Percentiles rank a stretch among this genome's conserved stretches.
Evolutionary conservation across 2,888 invertebrate genomes (phyloP).

Genomic region (Leptinotarsa tumamoca): DNA sequence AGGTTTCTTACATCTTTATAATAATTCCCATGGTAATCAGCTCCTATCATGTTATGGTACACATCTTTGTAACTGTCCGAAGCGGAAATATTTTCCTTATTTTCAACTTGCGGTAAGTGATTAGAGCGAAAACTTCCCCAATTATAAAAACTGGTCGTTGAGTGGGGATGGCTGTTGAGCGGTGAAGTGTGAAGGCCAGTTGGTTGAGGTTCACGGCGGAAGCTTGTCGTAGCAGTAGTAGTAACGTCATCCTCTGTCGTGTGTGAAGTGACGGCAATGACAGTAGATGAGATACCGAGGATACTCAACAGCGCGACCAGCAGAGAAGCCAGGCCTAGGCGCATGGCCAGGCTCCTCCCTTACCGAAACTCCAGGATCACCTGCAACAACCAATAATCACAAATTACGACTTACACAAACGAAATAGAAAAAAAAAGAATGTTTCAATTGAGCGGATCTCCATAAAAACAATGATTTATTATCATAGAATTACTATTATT

Average conservation of each 20-base stretch:
- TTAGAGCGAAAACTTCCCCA: background rate
- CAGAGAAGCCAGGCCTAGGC: conserved; percentile 70
- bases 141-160: background rate
- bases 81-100: conserved; percentile 5
- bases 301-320: conserved; percentile 67
- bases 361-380: conserved; percentile 62
- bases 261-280: conserved; percentile 46
- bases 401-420: background rate
- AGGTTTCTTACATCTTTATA: conserved; percentile 51
- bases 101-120: background rate
- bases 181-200: background rate
- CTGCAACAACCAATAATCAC: conserved; percentile 50
- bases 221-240: conserved; percentile 19
- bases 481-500: background rate
- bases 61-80: conserved; percentile 17
- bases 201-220: conserved; percentile 7
- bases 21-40: background rate
- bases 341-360: conserved; percentile 72
- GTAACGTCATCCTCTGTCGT: conserved; percentile 39
- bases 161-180: conserved; percentile 20
- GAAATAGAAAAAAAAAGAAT: background rate
- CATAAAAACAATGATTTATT: background rate
- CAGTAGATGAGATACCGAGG: conserved; percentile 42
- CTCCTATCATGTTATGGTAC: conserved; percentile 18
- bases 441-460: background rate